Evolutionary conservation across 37 sponge, comb jelly and placozoan species (phyloP), one percentile per base, ranked within the genome.

Genomic region (Hexactinellida sp.): DNA sequence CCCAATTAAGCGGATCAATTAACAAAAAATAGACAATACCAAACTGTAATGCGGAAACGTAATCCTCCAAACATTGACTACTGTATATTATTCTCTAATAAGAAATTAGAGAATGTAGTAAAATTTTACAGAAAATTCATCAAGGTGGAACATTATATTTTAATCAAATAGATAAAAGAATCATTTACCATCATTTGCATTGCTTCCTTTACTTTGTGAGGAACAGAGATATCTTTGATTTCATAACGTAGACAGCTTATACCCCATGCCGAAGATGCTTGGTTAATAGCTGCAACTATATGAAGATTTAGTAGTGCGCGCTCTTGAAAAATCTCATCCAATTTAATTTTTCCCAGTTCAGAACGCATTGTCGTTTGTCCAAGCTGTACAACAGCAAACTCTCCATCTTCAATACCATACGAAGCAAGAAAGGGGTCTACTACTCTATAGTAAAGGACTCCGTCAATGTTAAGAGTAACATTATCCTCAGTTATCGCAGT

Each of bases 351-450:
- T 85, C 99, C 99, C 0, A 98, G 38, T 85, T 98, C 99, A 16
- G 96, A 95, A 38, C 99, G 94, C 99, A 98, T 98, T 25, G 99
- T 98, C 37, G 99, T 98, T 86, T 98, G 99, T 25, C 96, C 99
- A 0, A 98, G 86, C 89, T 95, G 96, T 3, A 92, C 87, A 24
- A 98, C 93, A 16, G 99, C 99, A 92, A 87, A 98, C 85, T 92
- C 93, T 51, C 91, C 91, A 88, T 98, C 92, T 85, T 95, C 99
- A 0, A 98, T 92, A 19, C 99, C 99, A 91, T 98, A 98, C 0
- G 96, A 95, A 24, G 99, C 91, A 90, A 94, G 85, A 71, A 91
- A 98, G 34, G 99, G 91, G 54, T 98, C 94, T 13, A 88, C 54
- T 35, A 98, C 92, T 54, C 89, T 55, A 37, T 89, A 90, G 85